Evolutionary conservation across 23 tunicate species (phyloP), one percentile per base, ranked within the genome.

Genomic region (Ascidia mentula): DNA sequence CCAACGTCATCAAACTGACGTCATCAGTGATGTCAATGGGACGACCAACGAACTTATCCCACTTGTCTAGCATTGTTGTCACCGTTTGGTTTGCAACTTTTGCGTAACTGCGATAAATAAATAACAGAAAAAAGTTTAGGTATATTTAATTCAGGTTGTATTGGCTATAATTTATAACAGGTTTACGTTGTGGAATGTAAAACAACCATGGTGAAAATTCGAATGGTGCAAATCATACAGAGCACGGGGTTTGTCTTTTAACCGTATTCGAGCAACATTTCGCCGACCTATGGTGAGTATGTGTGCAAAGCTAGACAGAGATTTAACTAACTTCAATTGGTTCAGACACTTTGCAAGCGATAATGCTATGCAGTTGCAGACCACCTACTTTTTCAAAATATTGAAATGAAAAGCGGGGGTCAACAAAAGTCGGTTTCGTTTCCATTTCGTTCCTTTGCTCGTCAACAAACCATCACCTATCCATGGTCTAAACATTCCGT

Each of bases 401-500:
- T 83, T 80, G 46, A 74, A 88, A 40, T 88, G 94, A 37, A 88
- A 88, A 13, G 87, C 87, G 15, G 94, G 87, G 20, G 94, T 88
- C 28, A 88, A n/a, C 30, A 88, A 46, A 33, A 65, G 80, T 36
- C 94, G 46, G 60, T 82, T 82, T 36, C 87, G 38, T 39, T 88
- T 80, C 94, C 94, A 88, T 78, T 88, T 88, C 45, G 46, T 75
- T 28, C 94, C 94, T 1, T 59, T 22, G 38, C 83, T 75, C 31
- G 75, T 72, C 40, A 88, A 80, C 80, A 88, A 61, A 31, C 94
- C 94, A 72, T 88, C 94, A 0, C 94, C 94, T 15, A 88, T 53
- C 94, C 94, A 88, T 9, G 83, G 79, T 0, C 84, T 59, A 31
- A 88, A 0, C 32, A 72, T 71, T 6, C 71, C 69, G 59, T 82